These are phyloP conservation scores for Cyanoliseus patagonus DNA, from an alignment of 2,113 vertebrate species.

Conservation along the genomic window DNA sequence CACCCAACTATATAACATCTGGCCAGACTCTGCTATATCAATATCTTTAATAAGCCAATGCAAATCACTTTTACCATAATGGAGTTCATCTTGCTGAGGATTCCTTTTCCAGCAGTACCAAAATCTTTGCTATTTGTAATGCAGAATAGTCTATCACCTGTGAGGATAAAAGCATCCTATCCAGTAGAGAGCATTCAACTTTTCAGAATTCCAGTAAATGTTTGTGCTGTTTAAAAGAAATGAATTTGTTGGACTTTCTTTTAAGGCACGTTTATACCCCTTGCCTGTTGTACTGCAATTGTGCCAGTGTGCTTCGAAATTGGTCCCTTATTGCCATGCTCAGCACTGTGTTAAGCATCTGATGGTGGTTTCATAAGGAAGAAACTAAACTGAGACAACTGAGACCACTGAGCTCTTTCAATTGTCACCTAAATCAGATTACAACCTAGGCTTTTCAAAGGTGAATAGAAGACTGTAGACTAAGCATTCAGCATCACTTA, in stretches of 20 bases:
- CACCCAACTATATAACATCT: background rate
- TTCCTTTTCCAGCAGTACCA: background rate
- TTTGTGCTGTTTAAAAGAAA: background rate
- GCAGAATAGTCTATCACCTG: background rate
- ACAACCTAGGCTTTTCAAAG: conserved; percentile 2
- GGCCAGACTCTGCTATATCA: background rate
- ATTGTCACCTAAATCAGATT: conserved; percentile 49
- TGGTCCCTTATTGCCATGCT: background rate
- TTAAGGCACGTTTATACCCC: background rate
- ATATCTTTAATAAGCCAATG: background rate
- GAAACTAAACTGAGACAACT: background rate
- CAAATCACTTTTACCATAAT: background rate
- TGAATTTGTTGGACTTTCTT: background rate
- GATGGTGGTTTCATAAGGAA: background rate
- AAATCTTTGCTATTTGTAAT: background rate
- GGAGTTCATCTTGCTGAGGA: background rate
- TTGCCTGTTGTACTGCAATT: background rate
- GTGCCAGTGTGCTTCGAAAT: background rate
- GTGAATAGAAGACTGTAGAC: background rate
- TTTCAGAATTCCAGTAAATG: background rate
- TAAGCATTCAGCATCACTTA: conserved; percentile 24
- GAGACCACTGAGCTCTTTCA: background rate
- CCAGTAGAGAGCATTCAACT: fast-evolving
- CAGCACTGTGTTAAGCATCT: background rate
- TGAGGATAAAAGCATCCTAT: background rate